Percentiles rank a stretch among this genome's conserved stretches.
These are phyloP conservation scores for Eurytoma adleriae DNA, from an alignment of 2,888 invertebrate genomes.

Conservation along the genomic window DNA sequence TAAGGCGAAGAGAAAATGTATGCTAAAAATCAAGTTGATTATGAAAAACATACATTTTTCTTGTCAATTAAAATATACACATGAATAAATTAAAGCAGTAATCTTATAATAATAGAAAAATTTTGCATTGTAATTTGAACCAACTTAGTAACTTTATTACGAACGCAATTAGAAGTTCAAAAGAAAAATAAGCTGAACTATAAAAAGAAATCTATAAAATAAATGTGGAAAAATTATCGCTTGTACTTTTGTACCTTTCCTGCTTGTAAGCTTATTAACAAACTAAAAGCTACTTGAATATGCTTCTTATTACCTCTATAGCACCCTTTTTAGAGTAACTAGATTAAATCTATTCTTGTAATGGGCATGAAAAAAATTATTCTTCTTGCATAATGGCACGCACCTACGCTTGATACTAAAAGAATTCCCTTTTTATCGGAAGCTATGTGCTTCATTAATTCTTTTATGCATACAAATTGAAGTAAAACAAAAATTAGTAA, in stretches of 20 bases:
- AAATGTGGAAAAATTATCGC: slow-evolving; percentile 9
- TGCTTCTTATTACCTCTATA: slow-evolving; percentile 28
- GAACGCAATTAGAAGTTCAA: not conserved
- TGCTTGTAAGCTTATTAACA: slow-evolving; percentile 46
- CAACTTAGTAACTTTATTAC: not conserved
- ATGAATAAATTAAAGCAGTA: no score
- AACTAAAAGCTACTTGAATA: slow-evolving; percentile 32
- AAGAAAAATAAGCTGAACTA: not conserved
- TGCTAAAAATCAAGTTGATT: no score
- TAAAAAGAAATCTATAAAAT: not conserved
- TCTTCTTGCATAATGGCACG: slow-evolving; percentile 56
- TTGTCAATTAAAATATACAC: no score
- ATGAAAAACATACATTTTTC: no score
- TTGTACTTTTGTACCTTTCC: slow-evolving; percentile 23
- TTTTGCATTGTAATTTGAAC: slow-evolving; percentile 15
- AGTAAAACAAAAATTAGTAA: no score
- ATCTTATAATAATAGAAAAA: not conserved
- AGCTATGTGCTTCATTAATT: not conserved
- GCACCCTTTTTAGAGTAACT: slow-evolving; percentile 20
- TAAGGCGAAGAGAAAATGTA: no score
- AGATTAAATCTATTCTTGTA: slow-evolving; percentile 17
- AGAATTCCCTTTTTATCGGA: not conserved
- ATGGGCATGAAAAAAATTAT: slow-evolving; percentile 41
- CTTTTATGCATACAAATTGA: no score
- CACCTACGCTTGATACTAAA: slow-evolving; percentile 55